Conservation (phyloP, 2,888 invertebrate genomes). For the Ophioninae sp. region DNA sequence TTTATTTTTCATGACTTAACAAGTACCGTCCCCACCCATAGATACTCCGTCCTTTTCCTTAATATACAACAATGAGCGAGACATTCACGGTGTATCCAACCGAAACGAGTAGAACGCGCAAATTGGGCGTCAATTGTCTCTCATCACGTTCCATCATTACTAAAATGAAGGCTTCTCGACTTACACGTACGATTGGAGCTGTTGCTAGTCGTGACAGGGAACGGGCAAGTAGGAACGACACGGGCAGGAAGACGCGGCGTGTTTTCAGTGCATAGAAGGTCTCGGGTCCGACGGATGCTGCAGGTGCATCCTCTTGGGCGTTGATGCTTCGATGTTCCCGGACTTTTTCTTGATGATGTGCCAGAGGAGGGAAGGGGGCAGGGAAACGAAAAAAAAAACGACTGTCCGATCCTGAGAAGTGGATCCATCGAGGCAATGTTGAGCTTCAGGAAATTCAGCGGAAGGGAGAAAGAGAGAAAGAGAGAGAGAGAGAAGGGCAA, state of each 20-base stretch:
- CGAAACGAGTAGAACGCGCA: not conserved
- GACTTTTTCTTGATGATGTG: conserved; percentile 6
- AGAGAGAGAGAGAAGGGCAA: conserved; percentile 4
- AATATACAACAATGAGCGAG: not conserved
- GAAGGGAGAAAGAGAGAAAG: conserved; percentile 22
- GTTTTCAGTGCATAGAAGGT: conserved; percentile 7
- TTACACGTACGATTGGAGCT: not conserved
- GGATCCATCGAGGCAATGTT: conserved; percentile 10
- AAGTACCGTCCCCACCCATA: too few species aligned
- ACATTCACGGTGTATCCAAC: too few species aligned
- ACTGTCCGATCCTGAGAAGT: conserved; percentile 32
- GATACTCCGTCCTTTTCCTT: too few species aligned
- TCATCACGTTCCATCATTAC: conserved; percentile 33
- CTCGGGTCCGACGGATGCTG: conserved; percentile 38
- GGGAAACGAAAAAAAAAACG: conserved; percentile 28
- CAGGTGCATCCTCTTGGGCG: conserved; percentile 56
- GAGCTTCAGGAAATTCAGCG: conserved; percentile 12
- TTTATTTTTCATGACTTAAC: too few species aligned
- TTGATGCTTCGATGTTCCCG: conserved; percentile 34
- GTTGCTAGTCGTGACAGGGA: not conserved
- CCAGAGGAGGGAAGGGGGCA: conserved; percentile 8
- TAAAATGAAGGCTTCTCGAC: conserved; percentile 35
- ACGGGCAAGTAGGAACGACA: not conserved
- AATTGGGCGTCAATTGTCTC: conserved; percentile 20
- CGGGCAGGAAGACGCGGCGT: conserved; percentile 5